These are phyloP conservation scores for Romanogobio albipinnatus DNA, from an alignment of 2,113 vertebrate genomes.

Conservation along the genomic window DNA sequence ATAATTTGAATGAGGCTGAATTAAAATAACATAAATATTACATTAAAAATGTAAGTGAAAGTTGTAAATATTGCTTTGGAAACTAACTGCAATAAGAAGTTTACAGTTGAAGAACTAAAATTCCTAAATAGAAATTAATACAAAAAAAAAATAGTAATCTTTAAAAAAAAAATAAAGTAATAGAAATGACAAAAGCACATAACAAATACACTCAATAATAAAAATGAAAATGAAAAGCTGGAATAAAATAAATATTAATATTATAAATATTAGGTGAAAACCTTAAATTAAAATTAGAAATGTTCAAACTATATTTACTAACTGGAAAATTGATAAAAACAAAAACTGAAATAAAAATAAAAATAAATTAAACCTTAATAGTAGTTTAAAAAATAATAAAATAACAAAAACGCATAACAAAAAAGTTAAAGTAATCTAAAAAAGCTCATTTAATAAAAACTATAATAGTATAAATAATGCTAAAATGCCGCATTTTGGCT, in stretches of 20 bases:
- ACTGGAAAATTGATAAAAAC: not conserved
- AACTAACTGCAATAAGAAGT: too few relatives aligned
- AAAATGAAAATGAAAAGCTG: not conserved
- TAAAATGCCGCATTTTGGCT: not conserved
- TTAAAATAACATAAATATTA: not conserved
- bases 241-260: not conserved
- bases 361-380: not conserved
- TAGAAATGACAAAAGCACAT: too few relatives aligned
- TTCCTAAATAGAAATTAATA: too few relatives aligned
- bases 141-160: too few relatives aligned
- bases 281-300: not conserved
- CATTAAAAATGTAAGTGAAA: too few relatives aligned
- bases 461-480: not conserved
- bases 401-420: not conserved
- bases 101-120: too few relatives aligned
- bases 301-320: not conserved
- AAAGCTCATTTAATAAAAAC: not conserved
- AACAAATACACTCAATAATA: too few relatives aligned
- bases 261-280: not conserved
- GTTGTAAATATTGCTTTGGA: too few relatives aligned
- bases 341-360: not conserved
- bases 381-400: not conserved
- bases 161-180: too few relatives aligned
- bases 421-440: not conserved
- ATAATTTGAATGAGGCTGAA: not conserved